These are phyloP conservation scores for Kradibia gibbosae DNA, from an alignment of 1,140 invertebrate genomes.

Conservation along the genomic window DNA sequence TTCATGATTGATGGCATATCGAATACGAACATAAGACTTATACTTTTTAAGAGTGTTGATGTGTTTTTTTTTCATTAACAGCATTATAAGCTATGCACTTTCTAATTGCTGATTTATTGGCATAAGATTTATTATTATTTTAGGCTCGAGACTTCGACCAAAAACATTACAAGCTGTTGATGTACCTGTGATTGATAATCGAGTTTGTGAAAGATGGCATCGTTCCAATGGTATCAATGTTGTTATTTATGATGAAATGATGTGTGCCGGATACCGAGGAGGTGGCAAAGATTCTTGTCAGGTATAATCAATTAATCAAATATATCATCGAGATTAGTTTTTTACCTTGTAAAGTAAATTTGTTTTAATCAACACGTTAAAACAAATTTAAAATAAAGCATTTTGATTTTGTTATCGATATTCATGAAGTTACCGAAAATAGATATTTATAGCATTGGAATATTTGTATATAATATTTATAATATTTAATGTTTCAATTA, in stretches of 20 bases:
- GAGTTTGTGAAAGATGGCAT: constrained; percentile 87
- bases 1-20: neutral
- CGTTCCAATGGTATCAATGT: constrained; percentile 90
- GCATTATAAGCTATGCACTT: neutral
- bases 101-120: too few relatives aligned
- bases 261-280: constrained; percentile 94
- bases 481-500: too few relatives aligned
- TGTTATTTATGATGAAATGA: constrained; percentile 96
- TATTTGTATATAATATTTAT: too few relatives aligned
- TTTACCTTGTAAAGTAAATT: neutral
- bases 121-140: constrained; percentile 58
- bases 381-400: too few relatives aligned
- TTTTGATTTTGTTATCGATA: too few relatives aligned
- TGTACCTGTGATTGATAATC: constrained; percentile 91
- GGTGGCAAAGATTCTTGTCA: constrained; percentile 90
- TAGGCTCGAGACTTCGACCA: constrained; percentile 88
- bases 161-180: constrained; percentile 94
- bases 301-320: constrained; percentile 65
- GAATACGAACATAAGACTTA: neutral
- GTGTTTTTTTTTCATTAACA: neutral
- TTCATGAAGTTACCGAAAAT: too few relatives aligned
- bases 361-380: too few relatives aligned
- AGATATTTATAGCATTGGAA: too few relatives aligned
- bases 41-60: neutral
- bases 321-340: neutral